These are phyloP conservation scores for Pitangus sulphuratus DNA, from an alignment of 2,797 vertebrate species.

Conservation along the genomic window DNA sequence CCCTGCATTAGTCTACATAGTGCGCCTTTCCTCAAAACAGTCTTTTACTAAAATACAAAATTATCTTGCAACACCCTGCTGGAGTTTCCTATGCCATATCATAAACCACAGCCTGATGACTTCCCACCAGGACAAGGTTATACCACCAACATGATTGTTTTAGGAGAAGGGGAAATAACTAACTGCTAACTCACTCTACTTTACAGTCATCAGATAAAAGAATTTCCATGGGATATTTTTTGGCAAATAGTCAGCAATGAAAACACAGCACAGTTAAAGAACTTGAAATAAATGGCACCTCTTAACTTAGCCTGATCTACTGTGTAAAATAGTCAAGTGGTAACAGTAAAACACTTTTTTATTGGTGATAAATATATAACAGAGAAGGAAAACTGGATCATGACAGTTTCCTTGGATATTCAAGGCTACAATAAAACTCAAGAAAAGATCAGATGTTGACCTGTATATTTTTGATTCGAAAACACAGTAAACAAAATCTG, in stretches of 20 bases:
- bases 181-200: slow-evolving; percentile 34
- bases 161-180: slow-evolving; percentile 54
- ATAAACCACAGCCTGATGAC: not conserved
- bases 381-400: not conserved
- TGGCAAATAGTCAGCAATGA: slow-evolving; percentile 47
- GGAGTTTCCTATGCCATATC: not conserved
- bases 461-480: not conserved
- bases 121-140: slow-evolving; percentile 8
- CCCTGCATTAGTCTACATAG: not conserved
- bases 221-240: slow-evolving; percentile 47
- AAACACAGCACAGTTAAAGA: slow-evolving; percentile 15
- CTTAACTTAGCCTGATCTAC: slow-evolving; percentile 16
- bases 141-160: slow-evolving; percentile 12
- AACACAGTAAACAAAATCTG: not conserved
- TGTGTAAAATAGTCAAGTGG: slow-evolving; percentile 32
- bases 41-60: not conserved
- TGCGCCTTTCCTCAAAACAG: not conserved
- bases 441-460: not conserved
- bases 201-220: slow-evolving; percentile 55
- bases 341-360: slow-evolving; percentile 23
- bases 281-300: slow-evolving; percentile 49
- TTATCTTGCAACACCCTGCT: not conserved
- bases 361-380: not conserved
- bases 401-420: not conserved
- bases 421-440: not conserved